Evolutionary conservation across 2,797 vertebrate species (phyloP).

Genomic region (Acipenser transmontanus): DNA sequence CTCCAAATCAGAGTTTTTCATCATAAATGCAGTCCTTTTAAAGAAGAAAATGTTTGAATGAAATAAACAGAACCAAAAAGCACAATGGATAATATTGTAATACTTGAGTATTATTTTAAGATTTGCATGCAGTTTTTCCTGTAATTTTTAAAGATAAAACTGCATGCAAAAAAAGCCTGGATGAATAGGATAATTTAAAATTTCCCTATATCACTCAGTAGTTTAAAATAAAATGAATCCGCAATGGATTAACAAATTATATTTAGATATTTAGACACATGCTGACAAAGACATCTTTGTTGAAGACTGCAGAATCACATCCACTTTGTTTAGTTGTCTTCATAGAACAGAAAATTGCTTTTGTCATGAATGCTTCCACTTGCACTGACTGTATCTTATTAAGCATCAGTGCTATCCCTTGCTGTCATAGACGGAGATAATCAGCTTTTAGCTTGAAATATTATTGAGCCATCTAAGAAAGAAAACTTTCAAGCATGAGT

Average conservation of each 20-base stretch:
- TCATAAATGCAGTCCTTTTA: too few species aligned
- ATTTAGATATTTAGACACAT: not conserved
- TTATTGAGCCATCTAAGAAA: slow-evolving; percentile 1
- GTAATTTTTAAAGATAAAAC: too few species aligned
- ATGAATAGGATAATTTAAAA: too few species aligned
- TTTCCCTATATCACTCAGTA: too few species aligned
- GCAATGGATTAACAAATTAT: not conserved
- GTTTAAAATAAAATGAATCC: not conserved
- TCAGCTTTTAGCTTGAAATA: slow-evolving; percentile 1
- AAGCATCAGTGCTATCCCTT: slow-evolving; percentile 9
- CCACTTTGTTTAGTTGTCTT: slow-evolving; percentile 2
- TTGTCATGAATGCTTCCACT: slow-evolving; percentile 21
- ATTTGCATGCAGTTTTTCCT: too few species aligned
- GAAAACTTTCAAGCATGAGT: not conserved
- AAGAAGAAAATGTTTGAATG: too few species aligned
- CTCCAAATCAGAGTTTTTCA: too few species aligned
- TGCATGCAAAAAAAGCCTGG: too few species aligned
- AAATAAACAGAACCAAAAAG: too few species aligned
- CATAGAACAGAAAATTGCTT: slow-evolving; percentile 21
- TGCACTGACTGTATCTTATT: slow-evolving; percentile 25
- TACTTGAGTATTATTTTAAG: too few species aligned
- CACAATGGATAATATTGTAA: too few species aligned
- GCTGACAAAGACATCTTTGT: not conserved
- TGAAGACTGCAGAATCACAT: not conserved
- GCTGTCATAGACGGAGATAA: not conserved